These are phyloP conservation scores for Nasua narica DNA, from an alignment of 2,797 vertebrate species.

Conservation along the genomic window DNA sequence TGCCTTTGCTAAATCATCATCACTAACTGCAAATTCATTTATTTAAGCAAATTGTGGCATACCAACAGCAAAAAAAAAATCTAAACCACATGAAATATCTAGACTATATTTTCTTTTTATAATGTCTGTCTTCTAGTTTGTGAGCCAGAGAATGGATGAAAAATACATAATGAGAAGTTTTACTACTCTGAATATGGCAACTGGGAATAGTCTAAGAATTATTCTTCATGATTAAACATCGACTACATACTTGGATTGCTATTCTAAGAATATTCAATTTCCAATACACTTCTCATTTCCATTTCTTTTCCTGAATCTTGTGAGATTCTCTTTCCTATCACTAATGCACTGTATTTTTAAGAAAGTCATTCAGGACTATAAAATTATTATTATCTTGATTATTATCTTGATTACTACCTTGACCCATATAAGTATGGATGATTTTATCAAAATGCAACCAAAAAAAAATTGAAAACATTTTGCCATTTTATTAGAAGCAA, in stretches of 20 bases:
- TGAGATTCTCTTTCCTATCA: background rate
- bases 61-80: background rate
- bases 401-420: background rate
- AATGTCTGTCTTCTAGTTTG: background rate
- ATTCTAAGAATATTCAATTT: background rate
- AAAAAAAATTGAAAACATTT: background rate
- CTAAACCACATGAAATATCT: conserved; percentile 28
- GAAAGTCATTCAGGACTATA: background rate
- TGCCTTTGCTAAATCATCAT: conserved; percentile 56
- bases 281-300: background rate
- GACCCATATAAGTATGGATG: background rate
- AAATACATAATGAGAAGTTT: background rate
- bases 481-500: background rate
- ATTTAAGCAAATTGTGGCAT: conserved; percentile 61
- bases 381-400: background rate
- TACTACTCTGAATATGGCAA: background rate
- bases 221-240: background rate
- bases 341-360: background rate
- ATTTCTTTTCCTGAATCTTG: background rate
- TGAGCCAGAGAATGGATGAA: conserved; percentile 42
- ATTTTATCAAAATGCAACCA: background rate
- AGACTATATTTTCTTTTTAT: background rate
- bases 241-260: background rate
- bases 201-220: background rate
- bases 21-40: conserved; percentile 70